Evolutionary conservation across 1,140 invertebrate species (phyloP).

Genomic region (Caenorhabditis briggsae): DNA sequence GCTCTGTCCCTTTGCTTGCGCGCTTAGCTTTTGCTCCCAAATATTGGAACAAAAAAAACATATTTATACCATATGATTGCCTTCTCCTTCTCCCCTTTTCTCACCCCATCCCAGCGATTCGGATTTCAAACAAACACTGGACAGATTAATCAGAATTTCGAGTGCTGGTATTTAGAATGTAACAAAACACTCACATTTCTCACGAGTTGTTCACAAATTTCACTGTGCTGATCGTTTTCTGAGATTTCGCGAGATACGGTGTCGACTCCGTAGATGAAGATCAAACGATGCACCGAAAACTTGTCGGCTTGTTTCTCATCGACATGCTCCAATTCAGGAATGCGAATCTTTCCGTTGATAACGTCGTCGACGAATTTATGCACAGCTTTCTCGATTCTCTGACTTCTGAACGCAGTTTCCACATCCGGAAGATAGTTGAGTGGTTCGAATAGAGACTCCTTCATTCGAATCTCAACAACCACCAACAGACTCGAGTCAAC

Average conservation of each 20-base stretch:
- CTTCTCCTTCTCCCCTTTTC: not conserved
- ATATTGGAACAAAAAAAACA: slow-evolving; percentile 46
- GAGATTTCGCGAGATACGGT: slow-evolving; percentile 45
- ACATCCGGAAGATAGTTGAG: slow-evolving; percentile 45
- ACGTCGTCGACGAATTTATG: slow-evolving; percentile 50
- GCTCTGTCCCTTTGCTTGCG: not conserved
- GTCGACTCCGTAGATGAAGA: slow-evolving; percentile 56
- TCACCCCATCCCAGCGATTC: not conserved
- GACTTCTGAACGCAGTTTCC: slow-evolving; percentile 54
- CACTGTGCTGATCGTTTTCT: slow-evolving; percentile 29
- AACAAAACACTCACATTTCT: slow-evolving; percentile 49
- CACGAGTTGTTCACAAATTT: slow-evolving; percentile 47
- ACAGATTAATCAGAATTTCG: slow-evolving; percentile 20
- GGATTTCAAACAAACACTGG: slow-evolving; percentile 8
- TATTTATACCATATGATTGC: slow-evolving; percentile 36
- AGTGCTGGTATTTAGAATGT: not conserved
- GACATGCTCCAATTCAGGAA: slow-evolving; percentile 55
- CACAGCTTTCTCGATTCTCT: slow-evolving; percentile 51
- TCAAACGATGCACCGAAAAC: slow-evolving; percentile 52
- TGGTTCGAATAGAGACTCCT: slow-evolving; percentile 55
- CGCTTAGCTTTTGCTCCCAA: slow-evolving; percentile 40
- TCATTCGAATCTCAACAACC: slow-evolving; percentile 58
- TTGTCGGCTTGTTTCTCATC: slow-evolving; percentile 49
- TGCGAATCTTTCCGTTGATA: slow-evolving; percentile 25
- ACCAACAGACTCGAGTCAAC: slow-evolving; percentile 38